These are phyloP conservation scores for Erannis defoliaria DNA, from an alignment of 2,888 invertebrate genomes.

Conservation along the genomic window DNA sequence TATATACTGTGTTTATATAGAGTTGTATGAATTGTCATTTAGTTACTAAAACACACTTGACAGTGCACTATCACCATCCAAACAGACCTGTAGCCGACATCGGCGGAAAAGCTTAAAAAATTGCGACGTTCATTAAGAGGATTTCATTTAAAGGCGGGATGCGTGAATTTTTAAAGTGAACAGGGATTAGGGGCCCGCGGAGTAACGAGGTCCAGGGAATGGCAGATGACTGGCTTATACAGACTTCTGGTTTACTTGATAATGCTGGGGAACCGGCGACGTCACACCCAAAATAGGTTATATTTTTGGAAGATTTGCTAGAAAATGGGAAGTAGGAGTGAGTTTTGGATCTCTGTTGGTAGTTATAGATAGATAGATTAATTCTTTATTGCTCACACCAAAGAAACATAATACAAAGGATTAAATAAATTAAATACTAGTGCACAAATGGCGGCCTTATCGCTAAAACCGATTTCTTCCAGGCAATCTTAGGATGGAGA, in stretches of 20 bases:
- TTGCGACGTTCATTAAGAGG: conserved; percentile 26
- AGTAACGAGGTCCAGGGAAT: conserved; percentile 16
- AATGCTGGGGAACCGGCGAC: not conserved
- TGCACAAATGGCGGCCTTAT: no score
- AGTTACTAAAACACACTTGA: not conserved
- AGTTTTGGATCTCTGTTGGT: no score
- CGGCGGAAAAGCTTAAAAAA: conserved; percentile 27
- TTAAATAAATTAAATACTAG: no score
- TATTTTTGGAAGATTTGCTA: not conserved
- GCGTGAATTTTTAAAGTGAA: conserved; percentile 27
- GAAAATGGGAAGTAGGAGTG: no score
- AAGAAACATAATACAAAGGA: no score
- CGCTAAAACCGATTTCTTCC: no score
- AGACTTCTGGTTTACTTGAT: not conserved
- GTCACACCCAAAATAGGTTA: not conserved
- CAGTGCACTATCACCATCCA: not conserved
- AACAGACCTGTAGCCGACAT: conserved; percentile 2
- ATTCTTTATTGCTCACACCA: no score
- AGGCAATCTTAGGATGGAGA: no score
- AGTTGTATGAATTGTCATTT: no score
- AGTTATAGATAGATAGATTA: no score
- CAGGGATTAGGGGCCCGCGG: conserved; percentile 13
- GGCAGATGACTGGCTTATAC: not conserved
- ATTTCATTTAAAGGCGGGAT: conserved; percentile 26
- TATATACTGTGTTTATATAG: no score